Evolutionary conservation across 2,113 vertebrate species (phyloP).

Genomic region (Microtus pennsylvanicus): DNA sequence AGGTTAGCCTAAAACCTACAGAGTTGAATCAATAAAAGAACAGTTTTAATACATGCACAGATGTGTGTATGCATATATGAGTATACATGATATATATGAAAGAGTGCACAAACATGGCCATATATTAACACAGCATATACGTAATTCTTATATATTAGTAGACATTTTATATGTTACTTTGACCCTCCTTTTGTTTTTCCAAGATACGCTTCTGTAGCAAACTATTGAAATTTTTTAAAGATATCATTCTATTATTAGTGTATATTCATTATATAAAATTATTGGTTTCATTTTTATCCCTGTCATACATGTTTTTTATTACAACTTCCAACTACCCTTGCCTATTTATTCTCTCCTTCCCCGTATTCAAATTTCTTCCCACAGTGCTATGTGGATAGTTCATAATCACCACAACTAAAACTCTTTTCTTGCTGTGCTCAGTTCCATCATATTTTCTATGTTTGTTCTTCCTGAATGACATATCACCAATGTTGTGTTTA

Average conservation of each 20-base stretch:
- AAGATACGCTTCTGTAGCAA: conserved; percentile 29
- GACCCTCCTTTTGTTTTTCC: background rate
- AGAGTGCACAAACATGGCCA: background rate
- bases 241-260: background rate
- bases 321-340: background rate
- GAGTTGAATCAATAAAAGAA: background rate
- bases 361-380: background rate
- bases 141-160: background rate
- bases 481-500: conserved; percentile 43
- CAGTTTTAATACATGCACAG: background rate
- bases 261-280: background rate
- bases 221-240: background rate
- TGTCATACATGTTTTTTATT: background rate
- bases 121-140: background rate
- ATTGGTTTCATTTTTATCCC: background rate
- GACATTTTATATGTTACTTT: background rate
- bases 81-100: background rate
- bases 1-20: conserved; percentile 20
- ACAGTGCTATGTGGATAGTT: background rate
- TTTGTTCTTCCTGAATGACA: background rate
- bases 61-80: background rate
- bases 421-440: conserved; percentile 31
- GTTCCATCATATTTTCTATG: conserved; percentile 50
- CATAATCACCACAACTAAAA: conserved; percentile 37
- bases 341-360: background rate